A percentile compares a stretch with the other conserved stretches of the same genome.
Conservation (phyloP, 2,113 vertebrate species). For the Numida meleagris region DNA sequence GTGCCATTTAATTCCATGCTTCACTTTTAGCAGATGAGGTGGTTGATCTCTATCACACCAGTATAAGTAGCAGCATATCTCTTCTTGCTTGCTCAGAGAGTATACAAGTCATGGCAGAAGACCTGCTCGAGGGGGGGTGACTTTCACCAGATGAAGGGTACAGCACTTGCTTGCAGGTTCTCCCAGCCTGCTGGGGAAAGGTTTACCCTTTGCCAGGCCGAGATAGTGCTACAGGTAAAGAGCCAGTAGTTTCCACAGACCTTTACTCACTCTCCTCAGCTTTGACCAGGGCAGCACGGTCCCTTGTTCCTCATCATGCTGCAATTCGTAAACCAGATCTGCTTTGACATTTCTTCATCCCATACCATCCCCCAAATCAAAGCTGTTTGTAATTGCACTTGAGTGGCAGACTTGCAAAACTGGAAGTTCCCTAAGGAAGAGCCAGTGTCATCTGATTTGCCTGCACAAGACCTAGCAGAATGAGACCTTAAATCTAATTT, state of each 20-base stretch:
- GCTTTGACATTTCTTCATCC: not conserved
- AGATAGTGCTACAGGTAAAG: not conserved
- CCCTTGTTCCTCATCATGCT: fast-evolving
- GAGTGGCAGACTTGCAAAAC: not conserved
- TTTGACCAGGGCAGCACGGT: fast-evolving
- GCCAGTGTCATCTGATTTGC: not conserved
- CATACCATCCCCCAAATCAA: not conserved
- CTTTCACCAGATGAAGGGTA: fast-evolving
- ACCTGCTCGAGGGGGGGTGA: fast-evolving
- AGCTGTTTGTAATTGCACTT: not conserved
- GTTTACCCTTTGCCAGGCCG: not conserved
- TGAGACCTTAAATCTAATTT: not conserved
- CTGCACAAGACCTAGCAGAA: not conserved
- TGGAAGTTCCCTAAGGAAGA: not conserved
- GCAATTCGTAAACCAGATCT: not conserved
- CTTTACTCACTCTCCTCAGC: not conserved
- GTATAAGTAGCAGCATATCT: not conserved
- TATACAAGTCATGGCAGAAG: not conserved
- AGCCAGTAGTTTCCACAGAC: not conserved
- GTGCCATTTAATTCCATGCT: not conserved
- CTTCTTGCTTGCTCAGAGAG: not conserved
- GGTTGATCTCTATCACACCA: not conserved
- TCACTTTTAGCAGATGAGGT: not conserved
- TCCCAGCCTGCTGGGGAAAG: not conserved
- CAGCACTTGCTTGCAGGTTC: not conserved